Base-by-base conservation (phyloP, 2,113 vertebrate species). In the Caracal caracal region DNA sequence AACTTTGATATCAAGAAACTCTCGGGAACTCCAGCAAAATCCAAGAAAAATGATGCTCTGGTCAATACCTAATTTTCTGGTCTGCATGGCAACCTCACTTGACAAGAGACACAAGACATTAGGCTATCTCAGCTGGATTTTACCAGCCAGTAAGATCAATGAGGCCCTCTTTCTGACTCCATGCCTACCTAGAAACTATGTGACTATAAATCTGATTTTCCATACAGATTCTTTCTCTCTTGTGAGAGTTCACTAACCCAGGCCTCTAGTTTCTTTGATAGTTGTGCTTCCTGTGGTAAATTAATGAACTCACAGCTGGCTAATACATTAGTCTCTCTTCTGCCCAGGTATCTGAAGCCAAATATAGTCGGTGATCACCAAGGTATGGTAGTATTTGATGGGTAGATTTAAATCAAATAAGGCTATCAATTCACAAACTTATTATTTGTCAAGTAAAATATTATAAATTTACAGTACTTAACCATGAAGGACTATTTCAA, bases 21-120 rank as follows among this genome's bases (percentile, higher is more conserved):
- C 73, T 70, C 28, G 93, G 24, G n/a, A 75, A 53, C 17, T 81
- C 79, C 47, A 90, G 80, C 17, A 93, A 97, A 80, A 89, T 19
- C 9, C 22, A 90, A 35, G 61, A 78, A 82, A 90, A 94, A 90
- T 33, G 13, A 65, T 82, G 66, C 4, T 47, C 1, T 86, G 61
- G 87, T 87, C 68, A 73, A 95, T 26, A 88, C n/a, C 70, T 79
- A 82, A 56, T 78, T 90, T 95, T 93, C 40, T 71, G 35, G 59
- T 63, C 43, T 80, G 61, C n/a, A 82, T 6, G 1, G 37, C 17
- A 73, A 40, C 56, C 33, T 61, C 43, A 53, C 37, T 47, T 68
- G 33, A 85, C 22, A 63, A 66, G 2, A 22, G 61, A 76, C 37
- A 70, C 22, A 78, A 87, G 16, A 33, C 10, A 24, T 47, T 11